Percentiles rank a stretch among this genome's conserved stretches.
Conservation (phyloP, 1,140 invertebrate genomes). For the Tetranychus cinnabarinus region DNA sequence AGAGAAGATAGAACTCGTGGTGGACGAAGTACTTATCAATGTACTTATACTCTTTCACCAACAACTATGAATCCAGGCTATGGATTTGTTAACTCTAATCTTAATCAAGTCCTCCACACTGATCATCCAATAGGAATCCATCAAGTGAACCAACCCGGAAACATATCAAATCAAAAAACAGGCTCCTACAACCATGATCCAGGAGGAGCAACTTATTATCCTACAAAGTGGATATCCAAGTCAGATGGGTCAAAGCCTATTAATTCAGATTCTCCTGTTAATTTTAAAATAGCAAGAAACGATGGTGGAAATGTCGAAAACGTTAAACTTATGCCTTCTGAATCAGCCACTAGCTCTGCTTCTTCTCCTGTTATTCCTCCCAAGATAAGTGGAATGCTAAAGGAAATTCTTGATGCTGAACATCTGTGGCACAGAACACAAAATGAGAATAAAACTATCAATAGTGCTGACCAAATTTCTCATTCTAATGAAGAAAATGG, state of each 20-base stretch:
- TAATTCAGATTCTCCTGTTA: neutral
- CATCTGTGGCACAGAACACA: slow-evolving; percentile 77
- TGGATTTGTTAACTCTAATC: neutral
- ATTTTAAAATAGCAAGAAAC: neutral
- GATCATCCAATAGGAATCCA: neutral
- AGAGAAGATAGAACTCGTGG: slow-evolving; percentile 77
- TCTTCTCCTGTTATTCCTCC: neutral
- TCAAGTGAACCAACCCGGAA: neutral
- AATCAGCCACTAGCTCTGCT: neutral
- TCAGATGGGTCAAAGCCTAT: neutral
- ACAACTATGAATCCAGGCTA: slow-evolving; percentile 26
- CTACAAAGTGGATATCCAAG: neutral
- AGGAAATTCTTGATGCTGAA: slow-evolving; percentile 84
- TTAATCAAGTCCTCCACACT: neutral
- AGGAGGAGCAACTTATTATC: neutral
- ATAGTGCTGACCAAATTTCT: neutral
- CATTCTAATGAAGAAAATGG: neutral
- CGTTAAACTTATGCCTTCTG: neutral
- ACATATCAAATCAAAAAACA: neutral
- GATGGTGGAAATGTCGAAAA: neutral
- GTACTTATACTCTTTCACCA: slow-evolving; percentile 46
- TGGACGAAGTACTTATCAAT: slow-evolving; percentile 81
- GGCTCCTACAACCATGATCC: neutral
- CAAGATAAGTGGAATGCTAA: slow-evolving; percentile 17
- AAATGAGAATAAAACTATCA: slow-evolving; percentile 9